These are phyloP conservation scores for Spizella passerina DNA, from an alignment of 2,797 vertebrate species.

Conservation along the genomic window DNA sequence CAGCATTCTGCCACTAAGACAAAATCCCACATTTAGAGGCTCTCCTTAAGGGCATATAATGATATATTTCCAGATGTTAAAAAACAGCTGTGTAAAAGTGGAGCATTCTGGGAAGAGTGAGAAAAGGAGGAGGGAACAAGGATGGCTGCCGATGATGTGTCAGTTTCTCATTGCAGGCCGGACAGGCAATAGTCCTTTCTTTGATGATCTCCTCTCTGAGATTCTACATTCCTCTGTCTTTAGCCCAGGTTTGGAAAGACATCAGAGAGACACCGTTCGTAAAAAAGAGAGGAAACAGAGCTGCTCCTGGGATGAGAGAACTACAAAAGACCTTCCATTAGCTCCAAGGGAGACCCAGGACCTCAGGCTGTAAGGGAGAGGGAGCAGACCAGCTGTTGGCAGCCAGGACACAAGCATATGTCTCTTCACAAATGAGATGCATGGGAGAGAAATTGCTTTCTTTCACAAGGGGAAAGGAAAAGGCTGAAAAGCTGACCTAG, in stretches of 20 bases:
- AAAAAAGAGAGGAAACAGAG: not conserved
- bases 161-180: not conserved
- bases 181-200: not conserved
- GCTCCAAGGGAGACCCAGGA: not conserved
- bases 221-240: not conserved
- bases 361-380: accelerated
- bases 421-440: not conserved
- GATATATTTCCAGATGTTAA: not conserved
- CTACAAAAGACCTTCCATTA: not conserved
- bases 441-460: not conserved
- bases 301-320: not conserved
- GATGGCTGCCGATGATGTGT: not conserved
- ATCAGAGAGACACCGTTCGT: not conserved
- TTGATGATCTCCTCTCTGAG: not conserved
- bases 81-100: not conserved
- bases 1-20: not conserved
- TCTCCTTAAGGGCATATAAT: not conserved
- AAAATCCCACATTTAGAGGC: not conserved
- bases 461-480: not conserved
- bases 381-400: not conserved
- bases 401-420: not conserved
- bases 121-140: not conserved
- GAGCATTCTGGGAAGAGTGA: not conserved
- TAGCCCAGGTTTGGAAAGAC: not conserved
- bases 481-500: constrained; percentile 42